Conservation (phyloP, 2,888 invertebrate genomes). For the Dorcus parallelipipedus region DNA sequence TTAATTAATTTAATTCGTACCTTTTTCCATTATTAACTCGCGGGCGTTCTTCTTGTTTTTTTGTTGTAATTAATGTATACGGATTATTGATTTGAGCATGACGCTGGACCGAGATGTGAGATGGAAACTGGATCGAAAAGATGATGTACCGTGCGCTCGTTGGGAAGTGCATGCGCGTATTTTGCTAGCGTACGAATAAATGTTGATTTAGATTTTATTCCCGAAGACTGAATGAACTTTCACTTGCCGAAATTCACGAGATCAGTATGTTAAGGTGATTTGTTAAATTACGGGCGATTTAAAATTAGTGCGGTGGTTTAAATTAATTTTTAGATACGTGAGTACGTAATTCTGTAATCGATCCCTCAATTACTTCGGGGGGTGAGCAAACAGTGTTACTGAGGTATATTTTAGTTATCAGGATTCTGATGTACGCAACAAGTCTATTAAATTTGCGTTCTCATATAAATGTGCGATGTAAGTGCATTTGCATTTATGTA, state of each 20-base stretch:
- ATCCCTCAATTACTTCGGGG: neutral
- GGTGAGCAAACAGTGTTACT: slow-evolving; percentile 7
- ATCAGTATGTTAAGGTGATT: too few species aligned
- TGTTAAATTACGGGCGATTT: neutral
- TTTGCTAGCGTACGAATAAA: neutral
- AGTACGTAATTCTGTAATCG: neutral
- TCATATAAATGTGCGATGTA: slow-evolving; percentile 40
- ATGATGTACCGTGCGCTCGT: slow-evolving; percentile 10
- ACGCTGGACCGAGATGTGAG: slow-evolving; percentile 7
- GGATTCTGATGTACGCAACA: slow-evolving; percentile 36
- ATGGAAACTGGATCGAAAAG: slow-evolving; percentile 20
- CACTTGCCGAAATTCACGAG: too few species aligned
- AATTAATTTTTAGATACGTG: too few species aligned
- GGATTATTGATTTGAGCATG: neutral
- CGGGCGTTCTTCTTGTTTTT: too few species aligned
- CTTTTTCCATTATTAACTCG: too few species aligned
- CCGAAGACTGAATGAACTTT: too few species aligned
- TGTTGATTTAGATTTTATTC: slow-evolving; percentile 17
- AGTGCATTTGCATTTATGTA: slow-evolving; percentile 26
- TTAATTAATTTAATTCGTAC: too few species aligned
- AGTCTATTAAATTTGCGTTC: slow-evolving; percentile 42
- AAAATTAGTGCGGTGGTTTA: neutral
- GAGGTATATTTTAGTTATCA: neutral
- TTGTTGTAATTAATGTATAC: neutral
- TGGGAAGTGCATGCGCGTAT: slow-evolving; percentile 21